phyloP scores from a whole-genome alignment of 2,888 invertebrate genomes.

The Escarpia spicata region DNA sequence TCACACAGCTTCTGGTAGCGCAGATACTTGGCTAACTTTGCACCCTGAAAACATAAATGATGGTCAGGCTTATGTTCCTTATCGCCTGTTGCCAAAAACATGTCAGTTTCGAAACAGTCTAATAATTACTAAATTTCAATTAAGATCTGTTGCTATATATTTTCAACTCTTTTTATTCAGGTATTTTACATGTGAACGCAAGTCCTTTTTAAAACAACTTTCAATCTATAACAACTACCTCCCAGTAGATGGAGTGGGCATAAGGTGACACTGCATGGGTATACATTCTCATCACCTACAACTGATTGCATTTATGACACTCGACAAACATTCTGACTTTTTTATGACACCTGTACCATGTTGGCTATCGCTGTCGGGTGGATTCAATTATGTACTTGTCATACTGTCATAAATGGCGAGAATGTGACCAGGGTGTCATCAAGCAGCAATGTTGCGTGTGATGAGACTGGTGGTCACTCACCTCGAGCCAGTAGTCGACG shows the following conservation, averaged over 20 bases:
- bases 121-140: too few relatives aligned
- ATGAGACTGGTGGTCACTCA: slow-evolving; percentile 40
- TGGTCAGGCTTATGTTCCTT: too few relatives aligned
- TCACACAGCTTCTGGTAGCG: slow-evolving; percentile 90
- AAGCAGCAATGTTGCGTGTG: not conserved
- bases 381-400: too few relatives aligned
- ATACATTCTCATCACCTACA: not conserved
- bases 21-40: slow-evolving; percentile 94
- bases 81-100: too few relatives aligned
- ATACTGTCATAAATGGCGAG: not conserved
- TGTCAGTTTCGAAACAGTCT: too few relatives aligned
- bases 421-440: not conserved
- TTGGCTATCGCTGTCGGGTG: not conserved
- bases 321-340: not conserved
- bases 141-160: too few relatives aligned
- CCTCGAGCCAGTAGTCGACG: slow-evolving; percentile 67
- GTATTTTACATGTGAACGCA: too few relatives aligned
- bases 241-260: too few relatives aligned
- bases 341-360: not conserved
- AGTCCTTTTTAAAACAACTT: too few relatives aligned
- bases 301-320: not conserved
- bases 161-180: too few relatives aligned
- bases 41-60: slow-evolving; percentile 72
- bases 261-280: not conserved
- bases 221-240: too few relatives aligned